phyloP scores from a whole-genome alignment of 2,888 invertebrate genomes.

The Pardosa pseudoannulata region DNA sequence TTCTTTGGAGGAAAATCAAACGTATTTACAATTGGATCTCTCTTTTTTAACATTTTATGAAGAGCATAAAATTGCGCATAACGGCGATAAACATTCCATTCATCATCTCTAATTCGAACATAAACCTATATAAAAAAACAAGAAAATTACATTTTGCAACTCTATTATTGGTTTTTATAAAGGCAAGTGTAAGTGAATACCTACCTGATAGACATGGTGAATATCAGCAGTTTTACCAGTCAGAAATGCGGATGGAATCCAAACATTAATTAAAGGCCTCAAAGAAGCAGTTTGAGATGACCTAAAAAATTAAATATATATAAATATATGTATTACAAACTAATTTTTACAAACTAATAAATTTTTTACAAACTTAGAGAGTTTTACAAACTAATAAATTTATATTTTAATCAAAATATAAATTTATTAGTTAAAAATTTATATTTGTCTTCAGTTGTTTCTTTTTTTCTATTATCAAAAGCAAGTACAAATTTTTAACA shows the following conservation, averaged over 20 bases:
- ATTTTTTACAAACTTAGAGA: too few species aligned
- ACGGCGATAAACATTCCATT: slow-evolving; percentile 96
- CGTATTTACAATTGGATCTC: slow-evolving; percentile 86
- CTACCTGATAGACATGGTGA: slow-evolving; percentile 93
- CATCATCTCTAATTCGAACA: slow-evolving; percentile 88
- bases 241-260: slow-evolving; percentile 92
- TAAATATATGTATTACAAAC: too few species aligned
- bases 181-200: not conserved
- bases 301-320: slow-evolving; percentile 45
- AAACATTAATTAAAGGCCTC: slow-evolving; percentile 84
- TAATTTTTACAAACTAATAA: too few species aligned
- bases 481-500: too few species aligned
- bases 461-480: too few species aligned
- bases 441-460: too few species aligned
- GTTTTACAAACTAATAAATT: too few species aligned
- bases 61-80: slow-evolving; percentile 94
- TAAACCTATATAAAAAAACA: slow-evolving; percentile 83
- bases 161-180: too few species aligned
- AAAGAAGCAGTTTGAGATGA: slow-evolving; percentile 75
- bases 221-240: slow-evolving; percentile 85
- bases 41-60: slow-evolving; percentile 89
- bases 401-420: too few species aligned
- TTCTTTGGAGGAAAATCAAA: slow-evolving; percentile 97
- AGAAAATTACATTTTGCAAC: too few species aligned
- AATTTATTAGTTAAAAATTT: too few species aligned